Evolutionary conservation across 2,797 vertebrate species (phyloP).

Genomic region (Gadopsis bispinosus): DNA sequence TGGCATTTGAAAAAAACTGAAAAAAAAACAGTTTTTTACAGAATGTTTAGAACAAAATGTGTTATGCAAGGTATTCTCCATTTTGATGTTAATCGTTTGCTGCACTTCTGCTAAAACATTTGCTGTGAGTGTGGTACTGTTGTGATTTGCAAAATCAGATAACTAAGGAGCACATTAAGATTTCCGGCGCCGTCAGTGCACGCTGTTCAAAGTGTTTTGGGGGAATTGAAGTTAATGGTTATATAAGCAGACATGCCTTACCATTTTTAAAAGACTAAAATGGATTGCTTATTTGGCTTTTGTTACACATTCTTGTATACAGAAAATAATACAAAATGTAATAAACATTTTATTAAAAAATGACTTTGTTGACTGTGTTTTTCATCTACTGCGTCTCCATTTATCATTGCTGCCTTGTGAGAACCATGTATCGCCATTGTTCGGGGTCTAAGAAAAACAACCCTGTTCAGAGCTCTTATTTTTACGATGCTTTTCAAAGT

Average conservation of each 20-base stretch:
- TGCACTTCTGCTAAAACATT: conserved; percentile 81
- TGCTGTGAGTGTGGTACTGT: conserved; percentile 78
- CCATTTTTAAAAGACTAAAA: conserved; percentile 84
- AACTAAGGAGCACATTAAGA: conserved; percentile 69
- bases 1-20: conserved; percentile 54
- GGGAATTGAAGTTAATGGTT: conserved; percentile 74
- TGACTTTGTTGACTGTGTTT: neutral
- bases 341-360: conserved; percentile 85
- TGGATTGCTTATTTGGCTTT: conserved; percentile 88
- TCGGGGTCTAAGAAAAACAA: neutral
- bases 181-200: conserved; percentile 74
- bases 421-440: neutral
- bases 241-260: conserved; percentile 88
- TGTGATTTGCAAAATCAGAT: conserved; percentile 74
- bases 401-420: neutral
- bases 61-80: conserved; percentile 77
- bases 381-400: conserved; percentile 19
- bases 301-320: conserved; percentile 90
- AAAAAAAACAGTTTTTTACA: conserved; percentile 39
- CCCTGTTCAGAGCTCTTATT: neutral
- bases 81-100: conserved; percentile 75
- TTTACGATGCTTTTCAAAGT: neutral
- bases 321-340: conserved; percentile 81
- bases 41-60: conserved; percentile 64
- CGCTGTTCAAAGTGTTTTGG: conserved; percentile 76